phyloP scores from a whole-genome alignment of 2,888 invertebrate species.

The Clanis bilineata region DNA sequence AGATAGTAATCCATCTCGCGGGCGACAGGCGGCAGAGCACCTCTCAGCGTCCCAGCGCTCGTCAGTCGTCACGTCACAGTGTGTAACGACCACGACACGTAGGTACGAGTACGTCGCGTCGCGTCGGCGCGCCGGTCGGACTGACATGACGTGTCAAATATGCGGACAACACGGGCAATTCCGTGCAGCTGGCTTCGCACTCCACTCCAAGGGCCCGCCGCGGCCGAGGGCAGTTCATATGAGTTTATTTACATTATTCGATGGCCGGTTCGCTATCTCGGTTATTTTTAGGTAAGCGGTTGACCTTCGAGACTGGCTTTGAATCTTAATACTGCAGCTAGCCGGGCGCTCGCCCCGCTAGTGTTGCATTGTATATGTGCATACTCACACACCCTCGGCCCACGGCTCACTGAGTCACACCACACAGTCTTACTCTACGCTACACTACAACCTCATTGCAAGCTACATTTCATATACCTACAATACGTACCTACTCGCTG shows the following conservation, averaged over 20 bases:
- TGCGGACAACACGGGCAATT: not conserved
- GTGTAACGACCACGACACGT: too few relatives aligned
- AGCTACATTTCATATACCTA: not conserved
- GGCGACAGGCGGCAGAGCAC: too few relatives aligned
- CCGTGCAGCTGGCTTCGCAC: not conserved
- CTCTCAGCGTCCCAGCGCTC: too few relatives aligned
- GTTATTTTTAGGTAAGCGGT: slow-evolving; percentile 66
- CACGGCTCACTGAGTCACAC: too few relatives aligned
- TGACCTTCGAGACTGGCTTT: slow-evolving; percentile 60
- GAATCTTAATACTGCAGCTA: slow-evolving; percentile 38
- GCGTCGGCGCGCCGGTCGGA: not conserved
- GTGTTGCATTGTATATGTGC: not conserved
- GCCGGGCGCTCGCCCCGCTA: not conserved
- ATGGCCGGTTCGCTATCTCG: slow-evolving; percentile 34
- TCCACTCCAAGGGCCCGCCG: not conserved
- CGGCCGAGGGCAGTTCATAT: slow-evolving; percentile 7
- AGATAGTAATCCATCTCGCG: too few relatives aligned
- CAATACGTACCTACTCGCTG: too few relatives aligned
- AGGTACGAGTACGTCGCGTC: too few relatives aligned
- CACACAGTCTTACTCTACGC: not conserved
- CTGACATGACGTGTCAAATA: not conserved
- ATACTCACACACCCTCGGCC: not conserved
- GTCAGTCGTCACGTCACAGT: not conserved
- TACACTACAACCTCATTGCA: not conserved
- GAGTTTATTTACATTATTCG: slow-evolving; percentile 23